Percentiles rank a stretch among this genome's conserved stretches.
These are phyloP conservation scores for Lacerta agilis DNA, from an alignment of 2,797 vertebrate species.

Conservation along the genomic window DNA sequence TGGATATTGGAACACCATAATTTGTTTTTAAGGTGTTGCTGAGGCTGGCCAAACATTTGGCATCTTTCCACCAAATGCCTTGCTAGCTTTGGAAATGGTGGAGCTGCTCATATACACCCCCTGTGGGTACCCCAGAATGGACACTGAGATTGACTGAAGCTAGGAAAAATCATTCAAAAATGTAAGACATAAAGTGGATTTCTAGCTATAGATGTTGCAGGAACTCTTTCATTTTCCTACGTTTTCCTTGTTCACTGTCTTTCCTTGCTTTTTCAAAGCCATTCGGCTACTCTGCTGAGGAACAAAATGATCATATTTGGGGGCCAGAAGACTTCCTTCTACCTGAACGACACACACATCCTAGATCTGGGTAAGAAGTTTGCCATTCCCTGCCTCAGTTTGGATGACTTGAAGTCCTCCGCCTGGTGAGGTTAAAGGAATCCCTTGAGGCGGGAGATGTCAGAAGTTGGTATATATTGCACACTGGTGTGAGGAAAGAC, in stretches of 20 bases:
- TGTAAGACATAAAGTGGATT: not conserved
- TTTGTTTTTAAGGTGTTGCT: not conserved
- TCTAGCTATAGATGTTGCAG: not conserved
- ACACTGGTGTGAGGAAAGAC: not conserved
- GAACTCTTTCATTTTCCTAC: not conserved
- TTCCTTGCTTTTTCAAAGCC: conserved; percentile 72
- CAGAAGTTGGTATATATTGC: not conserved
- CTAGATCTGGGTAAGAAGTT: conserved; percentile 86
- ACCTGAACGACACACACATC: conserved; percentile 87
- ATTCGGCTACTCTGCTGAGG: conserved; percentile 86
- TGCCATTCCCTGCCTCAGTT: not conserved
- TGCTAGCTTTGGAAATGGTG: not conserved
- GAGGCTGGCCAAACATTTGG: not conserved
- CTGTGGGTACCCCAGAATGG: not conserved
- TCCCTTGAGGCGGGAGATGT: fast-evolving
- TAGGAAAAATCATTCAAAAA: not conserved
- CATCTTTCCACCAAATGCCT: not conserved
- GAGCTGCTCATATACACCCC: too few species aligned
- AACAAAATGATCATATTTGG: conserved; percentile 89
- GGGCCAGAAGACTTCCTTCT: conserved; percentile 81
- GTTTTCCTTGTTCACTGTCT: conserved; percentile 23
- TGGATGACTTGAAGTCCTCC: not conserved
- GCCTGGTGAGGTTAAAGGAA: not conserved
- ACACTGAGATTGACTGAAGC: not conserved
- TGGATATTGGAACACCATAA: not conserved